phyloP scores from a whole-genome alignment of 2,797 vertebrate species.

The Pampus argenteus region DNA sequence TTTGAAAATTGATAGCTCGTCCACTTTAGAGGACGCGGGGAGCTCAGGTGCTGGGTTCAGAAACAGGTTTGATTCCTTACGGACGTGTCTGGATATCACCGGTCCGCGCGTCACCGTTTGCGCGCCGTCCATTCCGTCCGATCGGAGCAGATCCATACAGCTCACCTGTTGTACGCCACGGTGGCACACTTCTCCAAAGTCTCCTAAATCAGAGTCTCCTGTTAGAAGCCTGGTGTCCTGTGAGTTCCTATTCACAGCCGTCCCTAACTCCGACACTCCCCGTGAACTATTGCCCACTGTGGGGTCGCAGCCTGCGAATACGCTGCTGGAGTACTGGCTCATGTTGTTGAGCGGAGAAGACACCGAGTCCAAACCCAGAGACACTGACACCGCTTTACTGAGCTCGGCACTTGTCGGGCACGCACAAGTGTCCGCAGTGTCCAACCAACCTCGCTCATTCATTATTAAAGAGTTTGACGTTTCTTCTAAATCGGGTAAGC shows the following conservation, averaged over 20 bases:
- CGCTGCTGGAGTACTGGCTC: conserved; percentile 42
- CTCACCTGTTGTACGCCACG: conserved; percentile 62
- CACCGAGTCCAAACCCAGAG: conserved; percentile 70
- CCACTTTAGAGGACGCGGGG: conserved; percentile 32
- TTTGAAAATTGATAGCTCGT: conserved; percentile 45
- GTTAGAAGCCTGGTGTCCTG: not conserved
- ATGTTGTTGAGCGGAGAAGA: conserved; percentile 47
- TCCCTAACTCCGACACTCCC: conserved; percentile 27
- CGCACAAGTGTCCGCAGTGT: conserved; percentile 33
- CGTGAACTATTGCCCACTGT: conserved; percentile 14
- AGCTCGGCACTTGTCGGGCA: conserved; percentile 62
- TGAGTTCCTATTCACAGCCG: conserved; percentile 15
- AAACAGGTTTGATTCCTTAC: conserved; percentile 67
- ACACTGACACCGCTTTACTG: conserved; percentile 76
- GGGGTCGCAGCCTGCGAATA: conserved; percentile 49
- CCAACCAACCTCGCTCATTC: conserved; percentile 37
- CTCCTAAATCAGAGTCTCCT: not conserved
- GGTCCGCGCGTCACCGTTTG: conserved; percentile 52
- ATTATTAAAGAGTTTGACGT: conserved; percentile 38
- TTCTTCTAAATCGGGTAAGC: conserved; percentile 34
- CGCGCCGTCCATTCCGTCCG: conserved; percentile 57
- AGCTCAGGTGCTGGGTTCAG: conserved; percentile 30
- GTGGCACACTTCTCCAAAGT: conserved; percentile 62
- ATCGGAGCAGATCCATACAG: conserved; percentile 74
- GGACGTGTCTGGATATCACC: conserved; percentile 57